Base-by-base conservation (phyloP, 1,140 invertebrate species). In the Drosophila oshimai region DNA sequence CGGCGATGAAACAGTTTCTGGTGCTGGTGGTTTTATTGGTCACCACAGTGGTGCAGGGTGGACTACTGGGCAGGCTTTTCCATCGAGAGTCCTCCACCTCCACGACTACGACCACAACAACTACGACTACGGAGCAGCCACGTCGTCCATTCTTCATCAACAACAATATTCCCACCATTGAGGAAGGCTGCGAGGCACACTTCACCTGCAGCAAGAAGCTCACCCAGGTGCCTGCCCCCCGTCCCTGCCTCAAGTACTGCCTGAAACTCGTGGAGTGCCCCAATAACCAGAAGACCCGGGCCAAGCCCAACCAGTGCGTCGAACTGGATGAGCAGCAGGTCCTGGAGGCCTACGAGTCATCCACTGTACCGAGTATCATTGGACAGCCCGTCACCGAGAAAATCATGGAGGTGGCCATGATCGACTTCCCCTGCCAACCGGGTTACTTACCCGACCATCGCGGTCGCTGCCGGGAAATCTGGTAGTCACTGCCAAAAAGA, bases 401-500 rank as follows among this genome's bases (percentile, higher is more conserved):
- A 13, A 54, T 79, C 10, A 86, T 83, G 83, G 49, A 74, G 26
- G 86, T 90, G 17, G 81, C 84, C 29, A 87, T 90, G 89, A 90
- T 90, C 46, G 89, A 90, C 49, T 90, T 90, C 13, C 89, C 89
- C 26, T 90, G 89, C 37, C 89, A 90, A 42, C 89, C 89, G 0
- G 89, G 89, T 28, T 90, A 89, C 34, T 46, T 90, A 42, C 89
- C 89, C 47, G 89, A 90, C 50, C 69, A 61, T 36, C 74, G 81
- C 5, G 89, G 89, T 6, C 89, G 86, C 24, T 90, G 89, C 18
- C 81, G 89, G 39, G 89, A 90, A 47, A 75, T 90, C 7, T 90
- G n/a, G n/a, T n/a, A n/a, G n/a, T n/a, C n/a, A n/a, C n/a, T n/a
- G n/a, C n/a, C n/a, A n/a, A n/a, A n/a, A n/a, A n/a, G n/a, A n/a